These are phyloP conservation scores for Peromyscus attwateri DNA, from an alignment of 2,797 vertebrate species.

Conservation along the genomic window DNA sequence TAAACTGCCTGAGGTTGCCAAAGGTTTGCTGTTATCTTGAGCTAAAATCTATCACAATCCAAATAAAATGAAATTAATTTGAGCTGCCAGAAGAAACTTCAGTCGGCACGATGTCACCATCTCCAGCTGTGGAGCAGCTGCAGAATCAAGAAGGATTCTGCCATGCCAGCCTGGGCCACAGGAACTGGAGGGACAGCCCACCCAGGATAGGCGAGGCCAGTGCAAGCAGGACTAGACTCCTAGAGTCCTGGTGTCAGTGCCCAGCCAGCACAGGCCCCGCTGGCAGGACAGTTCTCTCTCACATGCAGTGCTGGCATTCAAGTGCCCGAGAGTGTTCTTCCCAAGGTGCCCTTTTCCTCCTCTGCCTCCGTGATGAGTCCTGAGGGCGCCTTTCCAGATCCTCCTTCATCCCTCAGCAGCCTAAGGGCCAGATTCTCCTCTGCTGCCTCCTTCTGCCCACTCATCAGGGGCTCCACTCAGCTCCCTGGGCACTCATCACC, in stretches of 20 bases:
- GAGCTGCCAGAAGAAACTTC: constrained; percentile 54
- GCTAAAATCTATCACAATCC: constrained; percentile 68
- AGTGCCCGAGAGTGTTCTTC: accelerated
- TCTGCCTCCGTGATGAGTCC: not conserved
- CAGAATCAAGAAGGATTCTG: too few species aligned
- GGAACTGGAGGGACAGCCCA: not conserved
- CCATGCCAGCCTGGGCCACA: accelerated
- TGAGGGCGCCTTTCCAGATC: not conserved
- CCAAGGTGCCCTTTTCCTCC: not conserved
- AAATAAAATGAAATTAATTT: constrained; percentile 81
- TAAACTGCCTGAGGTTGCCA: constrained; percentile 86
- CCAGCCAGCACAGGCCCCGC: accelerated
- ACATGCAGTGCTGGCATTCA: accelerated
- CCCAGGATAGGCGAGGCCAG: not conserved
- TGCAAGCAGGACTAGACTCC: accelerated
- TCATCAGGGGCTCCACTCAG: not conserved
- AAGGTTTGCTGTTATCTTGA: constrained; percentile 74
- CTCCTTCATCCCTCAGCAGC: not conserved
- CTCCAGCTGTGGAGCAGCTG: not conserved
- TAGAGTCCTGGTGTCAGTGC: accelerated
- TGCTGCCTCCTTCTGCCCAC: not conserved
- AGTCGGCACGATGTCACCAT: not conserved
- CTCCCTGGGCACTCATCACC: not conserved
- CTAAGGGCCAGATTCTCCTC: not conserved
- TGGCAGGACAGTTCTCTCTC: too few species aligned